Percentiles rank a stretch among this genome's conserved stretches.
phyloP scores from a whole-genome alignment of 2,888 invertebrate genomes.

The Tortricodes alternella region DNA sequence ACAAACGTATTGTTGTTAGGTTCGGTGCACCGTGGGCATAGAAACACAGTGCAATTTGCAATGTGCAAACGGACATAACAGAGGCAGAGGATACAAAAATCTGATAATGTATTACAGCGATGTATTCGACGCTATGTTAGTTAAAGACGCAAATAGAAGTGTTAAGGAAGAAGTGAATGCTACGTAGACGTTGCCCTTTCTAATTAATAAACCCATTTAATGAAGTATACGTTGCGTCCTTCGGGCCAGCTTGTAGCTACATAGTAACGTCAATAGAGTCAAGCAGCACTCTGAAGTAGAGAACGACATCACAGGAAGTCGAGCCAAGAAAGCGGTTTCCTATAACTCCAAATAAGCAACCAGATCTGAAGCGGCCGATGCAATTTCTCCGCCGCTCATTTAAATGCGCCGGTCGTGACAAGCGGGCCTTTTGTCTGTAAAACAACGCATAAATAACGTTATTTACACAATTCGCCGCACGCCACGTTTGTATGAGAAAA shows the following conservation, averaged over 20 bases:
- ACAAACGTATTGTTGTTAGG: slow-evolving; percentile 20
- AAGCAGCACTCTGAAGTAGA: too few relatives aligned
- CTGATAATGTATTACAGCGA: too few relatives aligned
- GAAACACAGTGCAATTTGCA: too few relatives aligned
- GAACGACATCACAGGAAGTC: slow-evolving; percentile 38
- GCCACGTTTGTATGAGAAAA: slow-evolving; percentile 40
- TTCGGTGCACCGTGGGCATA: not conserved
- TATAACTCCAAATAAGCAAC: slow-evolving; percentile 44
- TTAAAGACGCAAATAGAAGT: too few relatives aligned
- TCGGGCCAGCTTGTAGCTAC: too few relatives aligned
- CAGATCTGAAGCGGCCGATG: slow-evolving; percentile 1
- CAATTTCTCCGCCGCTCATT: slow-evolving; percentile 35
- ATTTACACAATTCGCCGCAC: slow-evolving; percentile 38
- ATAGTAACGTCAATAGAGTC: too few relatives aligned
- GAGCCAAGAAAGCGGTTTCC: slow-evolving; percentile 44
- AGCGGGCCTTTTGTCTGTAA: slow-evolving; percentile 43
- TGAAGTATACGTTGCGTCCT: too few relatives aligned
- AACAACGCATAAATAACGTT: slow-evolving; percentile 39
- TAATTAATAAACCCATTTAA: too few relatives aligned
- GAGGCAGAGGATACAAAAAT: too few relatives aligned
- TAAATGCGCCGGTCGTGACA: slow-evolving; percentile 49
- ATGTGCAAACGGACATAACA: not conserved
- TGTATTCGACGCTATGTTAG: too few relatives aligned
- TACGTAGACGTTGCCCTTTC: too few relatives aligned
- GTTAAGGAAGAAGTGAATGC: not conserved